phyloP scores from a whole-genome alignment of 2,888 invertebrate species.

The Amblyteles armatorius region DNA sequence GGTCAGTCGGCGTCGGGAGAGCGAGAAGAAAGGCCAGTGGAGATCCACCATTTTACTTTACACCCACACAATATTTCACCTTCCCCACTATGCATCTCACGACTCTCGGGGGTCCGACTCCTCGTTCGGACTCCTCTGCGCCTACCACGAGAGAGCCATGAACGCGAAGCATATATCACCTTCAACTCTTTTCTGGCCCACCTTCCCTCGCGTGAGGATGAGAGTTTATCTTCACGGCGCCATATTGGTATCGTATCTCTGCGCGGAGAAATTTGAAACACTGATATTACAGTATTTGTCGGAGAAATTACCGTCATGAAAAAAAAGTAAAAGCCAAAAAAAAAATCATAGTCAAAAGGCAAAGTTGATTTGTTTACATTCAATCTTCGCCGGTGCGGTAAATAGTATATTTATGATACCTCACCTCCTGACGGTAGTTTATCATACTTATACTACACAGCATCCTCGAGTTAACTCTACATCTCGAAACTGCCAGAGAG shows the following conservation, averaged over 20 bases:
- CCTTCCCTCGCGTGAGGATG: constrained; percentile 69
- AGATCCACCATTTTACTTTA: constrained; percentile 81
- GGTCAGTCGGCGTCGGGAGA: constrained; percentile 61
- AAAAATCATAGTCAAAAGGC: constrained; percentile 11
- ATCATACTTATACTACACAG: constrained; percentile 16
- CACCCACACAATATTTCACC: constrained; percentile 82
- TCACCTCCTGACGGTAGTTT: constrained; percentile 19
- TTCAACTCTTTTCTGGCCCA: constrained; percentile 76
- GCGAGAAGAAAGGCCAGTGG: constrained; percentile 27
- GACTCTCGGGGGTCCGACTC: constrained; percentile 45
- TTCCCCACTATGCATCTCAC: constrained; percentile 60
- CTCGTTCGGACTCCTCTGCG: constrained; percentile 61
- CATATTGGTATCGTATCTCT: constrained; percentile 77
- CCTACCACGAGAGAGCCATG: constrained; percentile 75
- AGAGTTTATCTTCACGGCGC: constrained; percentile 68
- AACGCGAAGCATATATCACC: constrained; percentile 80
- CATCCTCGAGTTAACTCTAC: constrained; percentile 8
- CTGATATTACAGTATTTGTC: constrained; percentile 59
- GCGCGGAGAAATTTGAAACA: constrained; percentile 47
- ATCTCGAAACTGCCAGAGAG: constrained; percentile 6
- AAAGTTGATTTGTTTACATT: constrained; percentile 34
- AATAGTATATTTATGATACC: constrained; percentile 25
- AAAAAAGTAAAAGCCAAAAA: background rate
- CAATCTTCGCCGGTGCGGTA: constrained; percentile 21
- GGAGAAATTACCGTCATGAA: constrained; percentile 19